Conservation (phyloP, 1,140 invertebrate species). For the Papilio aristodemus region DNA sequence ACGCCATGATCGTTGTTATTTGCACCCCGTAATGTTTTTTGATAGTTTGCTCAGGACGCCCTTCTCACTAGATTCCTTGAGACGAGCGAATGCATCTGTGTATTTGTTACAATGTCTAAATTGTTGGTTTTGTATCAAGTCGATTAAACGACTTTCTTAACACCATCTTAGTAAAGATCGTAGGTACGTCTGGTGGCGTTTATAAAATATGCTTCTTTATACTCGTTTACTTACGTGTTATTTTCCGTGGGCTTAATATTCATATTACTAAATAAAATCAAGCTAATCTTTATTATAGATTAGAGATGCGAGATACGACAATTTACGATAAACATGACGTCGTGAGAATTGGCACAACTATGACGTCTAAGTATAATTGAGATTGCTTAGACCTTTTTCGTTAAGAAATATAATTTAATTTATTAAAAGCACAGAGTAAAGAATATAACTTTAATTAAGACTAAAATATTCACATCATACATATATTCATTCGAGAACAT, state of each 20-base stretch:
- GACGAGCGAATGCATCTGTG: background rate
- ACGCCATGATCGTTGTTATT: conserved; percentile 77
- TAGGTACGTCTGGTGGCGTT: background rate
- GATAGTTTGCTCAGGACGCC: conserved; percentile 70
- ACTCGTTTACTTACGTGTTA: background rate
- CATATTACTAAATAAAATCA: background rate
- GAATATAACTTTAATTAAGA: background rate
- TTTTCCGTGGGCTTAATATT: background rate
- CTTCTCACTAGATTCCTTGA: conserved; percentile 41
- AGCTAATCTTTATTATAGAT: conserved; percentile 2
- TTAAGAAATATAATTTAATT: conserved; percentile 1
- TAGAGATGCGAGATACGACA: background rate
- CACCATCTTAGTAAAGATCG: background rate
- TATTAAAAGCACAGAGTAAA: background rate
- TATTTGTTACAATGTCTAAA: background rate
- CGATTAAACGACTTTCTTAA: background rate
- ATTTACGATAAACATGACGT: background rate
- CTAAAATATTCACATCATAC: background rate
- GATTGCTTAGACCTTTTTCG: background rate
- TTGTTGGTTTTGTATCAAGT: background rate
- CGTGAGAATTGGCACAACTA: background rate
- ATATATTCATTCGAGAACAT: too few species aligned
- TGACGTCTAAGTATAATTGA: background rate
- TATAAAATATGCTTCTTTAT: background rate
- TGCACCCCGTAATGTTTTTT: conserved; percentile 79